Evolutionary conservation across 2,797 vertebrate genomes (phyloP).

Genomic region (Takifugu rubripes): DNA sequence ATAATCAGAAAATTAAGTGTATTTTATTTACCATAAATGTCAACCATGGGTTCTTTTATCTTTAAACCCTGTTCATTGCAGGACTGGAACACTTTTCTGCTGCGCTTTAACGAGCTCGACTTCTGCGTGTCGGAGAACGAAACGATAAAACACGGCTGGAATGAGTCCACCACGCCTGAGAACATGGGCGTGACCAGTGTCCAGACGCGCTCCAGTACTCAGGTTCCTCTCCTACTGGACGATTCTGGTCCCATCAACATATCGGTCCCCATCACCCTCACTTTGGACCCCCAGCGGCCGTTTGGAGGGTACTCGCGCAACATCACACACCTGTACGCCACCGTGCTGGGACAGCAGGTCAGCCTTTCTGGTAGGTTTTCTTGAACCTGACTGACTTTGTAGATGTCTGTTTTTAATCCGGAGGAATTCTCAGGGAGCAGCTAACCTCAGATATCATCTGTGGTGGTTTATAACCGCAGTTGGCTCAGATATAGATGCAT

Average conservation of each 20-base stretch:
- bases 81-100: conserved; percentile 98
- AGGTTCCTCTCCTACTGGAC: conserved; percentile 85
- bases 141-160: conserved; percentile 92
- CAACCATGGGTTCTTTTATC: no score
- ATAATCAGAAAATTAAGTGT: no score
- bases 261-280: conserved; percentile 92
- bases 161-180: conserved; percentile 88
- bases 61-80: conserved; percentile 42
- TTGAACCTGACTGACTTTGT: no score
- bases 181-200: conserved; percentile 86
- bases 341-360: conserved; percentile 91
- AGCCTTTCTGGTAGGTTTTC: conserved; percentile 83
- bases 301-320: conserved; percentile 97
- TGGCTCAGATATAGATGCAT: no score
- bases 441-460: no score
- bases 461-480: no score
- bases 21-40: no score
- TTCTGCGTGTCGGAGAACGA: conserved; percentile 98
- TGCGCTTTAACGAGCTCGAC: conserved; percentile 95
- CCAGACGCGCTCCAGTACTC: conserved; percentile 86
- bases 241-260: conserved; percentile 92
- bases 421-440: no score
- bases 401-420: no score
- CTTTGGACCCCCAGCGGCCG: conserved; percentile 89
- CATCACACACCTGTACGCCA: conserved; percentile 91